Evolutionary conservation across 1,140 invertebrate genomes (phyloP).

Genomic region (Cyphomyrmex costatus): DNA sequence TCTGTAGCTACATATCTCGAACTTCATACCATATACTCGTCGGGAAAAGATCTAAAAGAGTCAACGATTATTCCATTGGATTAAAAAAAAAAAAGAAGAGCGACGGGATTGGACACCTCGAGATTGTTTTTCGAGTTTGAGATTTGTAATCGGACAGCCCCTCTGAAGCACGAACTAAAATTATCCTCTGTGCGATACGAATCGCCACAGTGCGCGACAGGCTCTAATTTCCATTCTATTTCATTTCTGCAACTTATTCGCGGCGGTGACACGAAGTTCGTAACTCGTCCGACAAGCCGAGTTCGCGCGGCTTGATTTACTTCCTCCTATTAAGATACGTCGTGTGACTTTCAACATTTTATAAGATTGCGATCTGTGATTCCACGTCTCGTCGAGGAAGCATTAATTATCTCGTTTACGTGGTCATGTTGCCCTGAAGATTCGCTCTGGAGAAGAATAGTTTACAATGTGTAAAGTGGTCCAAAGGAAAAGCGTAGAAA

Average conservation of each 20-base stretch:
- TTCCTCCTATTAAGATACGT: constrained; percentile 17
- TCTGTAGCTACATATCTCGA: not conserved
- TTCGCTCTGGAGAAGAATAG: not conserved
- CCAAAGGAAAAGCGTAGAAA: not conserved
- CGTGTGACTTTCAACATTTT: constrained; percentile 14
- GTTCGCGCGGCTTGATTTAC: constrained; percentile 52
- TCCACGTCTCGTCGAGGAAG: not conserved
- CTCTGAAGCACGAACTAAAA: constrained; percentile 20
- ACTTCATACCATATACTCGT: not conserved
- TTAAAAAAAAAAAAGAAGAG: not conserved
- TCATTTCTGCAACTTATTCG: constrained; percentile 59
- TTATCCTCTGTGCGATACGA: constrained; percentile 7
- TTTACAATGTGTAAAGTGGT: not conserved
- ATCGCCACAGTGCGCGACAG: constrained; percentile 25
- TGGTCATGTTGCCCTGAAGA: not conserved
- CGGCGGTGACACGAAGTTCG: constrained; percentile 40
- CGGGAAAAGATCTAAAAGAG: not conserved
- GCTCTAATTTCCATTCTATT: constrained; percentile 60
- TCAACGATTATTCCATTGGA: not conserved
- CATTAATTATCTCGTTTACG: constrained; percentile 14
- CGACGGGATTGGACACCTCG: constrained; percentile 2
- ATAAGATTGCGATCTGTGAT: constrained; percentile 36
- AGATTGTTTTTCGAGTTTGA: constrained; percentile 30
- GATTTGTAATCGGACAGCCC: constrained; percentile 8
- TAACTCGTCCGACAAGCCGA: constrained; percentile 39